These are phyloP conservation scores for Sinocyclocheilus rhinocerous DNA, from an alignment of 2,113 vertebrate species.

Conservation along the genomic window DNA sequence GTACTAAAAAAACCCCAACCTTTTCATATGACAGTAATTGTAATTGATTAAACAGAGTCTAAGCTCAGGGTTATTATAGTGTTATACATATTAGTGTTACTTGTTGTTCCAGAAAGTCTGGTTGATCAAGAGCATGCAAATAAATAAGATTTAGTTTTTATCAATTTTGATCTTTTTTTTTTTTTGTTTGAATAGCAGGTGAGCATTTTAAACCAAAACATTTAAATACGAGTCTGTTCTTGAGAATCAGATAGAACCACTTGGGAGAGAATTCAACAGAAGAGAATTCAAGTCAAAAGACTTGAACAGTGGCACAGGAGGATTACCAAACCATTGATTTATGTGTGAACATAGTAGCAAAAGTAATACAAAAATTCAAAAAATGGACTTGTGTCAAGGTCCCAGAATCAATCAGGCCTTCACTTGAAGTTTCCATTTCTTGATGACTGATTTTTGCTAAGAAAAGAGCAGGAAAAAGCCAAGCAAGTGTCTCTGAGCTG, in stretches of 20 bases:
- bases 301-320: background rate
- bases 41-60: background rate
- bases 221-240: background rate
- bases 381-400: background rate
- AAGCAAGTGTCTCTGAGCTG: background rate
- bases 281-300: background rate
- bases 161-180: too few relatives aligned
- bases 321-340: background rate
- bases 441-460: background rate
- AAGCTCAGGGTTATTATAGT: background rate
- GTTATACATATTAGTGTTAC: background rate
- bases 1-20: background rate
- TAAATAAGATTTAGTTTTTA: too few relatives aligned
- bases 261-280: too few relatives aligned
- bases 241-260: background rate
- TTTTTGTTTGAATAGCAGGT: background rate
- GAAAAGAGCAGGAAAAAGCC: background rate
- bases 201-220: background rate
- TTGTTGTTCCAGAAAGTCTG: background rate
- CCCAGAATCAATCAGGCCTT: background rate
- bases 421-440: background rate
- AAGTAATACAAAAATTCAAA: background rate
- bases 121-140: too few relatives aligned
- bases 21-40: background rate
- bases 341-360: background rate